phyloP scores from a whole-genome alignment of 2,797 vertebrate species.

The Gymnocypris eckloni region DNA sequence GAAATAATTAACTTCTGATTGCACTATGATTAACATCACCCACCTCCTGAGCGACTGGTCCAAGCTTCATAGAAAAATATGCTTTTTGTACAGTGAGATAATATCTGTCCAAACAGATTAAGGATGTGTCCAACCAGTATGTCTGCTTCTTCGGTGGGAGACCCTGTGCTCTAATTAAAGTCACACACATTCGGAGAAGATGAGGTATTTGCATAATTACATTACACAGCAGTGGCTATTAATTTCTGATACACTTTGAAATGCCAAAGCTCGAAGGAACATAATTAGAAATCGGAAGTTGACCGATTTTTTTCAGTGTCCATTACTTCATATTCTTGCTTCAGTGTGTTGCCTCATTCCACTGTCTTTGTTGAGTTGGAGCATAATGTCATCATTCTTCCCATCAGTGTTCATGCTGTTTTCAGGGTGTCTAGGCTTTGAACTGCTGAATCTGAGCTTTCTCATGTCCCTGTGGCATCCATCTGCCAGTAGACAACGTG shows the following conservation, averaged over 20 bases:
- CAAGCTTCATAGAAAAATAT: slow-evolving; percentile 43
- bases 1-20: slow-evolving; percentile 61
- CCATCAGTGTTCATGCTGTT: slow-evolving; percentile 40
- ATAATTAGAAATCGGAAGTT: slow-evolving; percentile 49
- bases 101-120: slow-evolving; percentile 59
- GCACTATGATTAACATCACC: slow-evolving; percentile 52
- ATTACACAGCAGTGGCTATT: slow-evolving; percentile 55
- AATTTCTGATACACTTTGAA: slow-evolving; percentile 55
- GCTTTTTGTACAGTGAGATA: slow-evolving; percentile 47
- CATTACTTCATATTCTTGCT: slow-evolving; percentile 27
- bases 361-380: slow-evolving; percentile 16
- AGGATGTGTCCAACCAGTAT: slow-evolving; percentile 43
- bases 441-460: slow-evolving; percentile 42
- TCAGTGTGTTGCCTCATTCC: slow-evolving; percentile 33
- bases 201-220: slow-evolving; percentile 60
- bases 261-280: slow-evolving; percentile 34
- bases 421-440: slow-evolving; percentile 53
- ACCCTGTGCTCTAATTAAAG: slow-evolving; percentile 58
- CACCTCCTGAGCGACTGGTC: slow-evolving; percentile 35
- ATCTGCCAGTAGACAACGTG: slow-evolving; percentile 52
- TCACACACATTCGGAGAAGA: slow-evolving; percentile 47
- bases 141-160: slow-evolving; percentile 35
- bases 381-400: slow-evolving; percentile 45
- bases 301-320: slow-evolving; percentile 30
- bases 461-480: slow-evolving; percentile 51